Evolutionary conservation across 2,113 vertebrate genomes (phyloP).

Genomic region (Amblyopsis rosae): DNA sequence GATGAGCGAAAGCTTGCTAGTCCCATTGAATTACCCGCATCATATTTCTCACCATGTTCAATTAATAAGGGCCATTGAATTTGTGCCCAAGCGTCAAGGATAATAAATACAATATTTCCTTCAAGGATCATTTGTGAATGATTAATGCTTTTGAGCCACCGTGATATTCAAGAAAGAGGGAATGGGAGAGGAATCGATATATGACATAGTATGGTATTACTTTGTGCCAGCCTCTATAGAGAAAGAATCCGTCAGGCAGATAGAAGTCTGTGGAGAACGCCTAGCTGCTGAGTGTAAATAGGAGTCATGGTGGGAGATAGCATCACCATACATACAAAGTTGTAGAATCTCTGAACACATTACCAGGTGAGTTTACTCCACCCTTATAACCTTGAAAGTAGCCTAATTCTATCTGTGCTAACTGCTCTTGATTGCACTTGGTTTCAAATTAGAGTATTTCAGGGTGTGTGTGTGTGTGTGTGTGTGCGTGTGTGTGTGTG

Average conservation of each 20-base stretch:
- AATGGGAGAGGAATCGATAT: conserved; percentile 68
- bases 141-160: conserved; percentile 69
- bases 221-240: conserved; percentile 65
- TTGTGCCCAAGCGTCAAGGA: conserved; percentile 74
- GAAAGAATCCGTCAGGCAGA: conserved; percentile 74
- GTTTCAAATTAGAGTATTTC: conserved; percentile 38
- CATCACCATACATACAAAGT: conserved; percentile 12
- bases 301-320: conserved; percentile 26
- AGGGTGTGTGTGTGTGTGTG: conserved; percentile 12
- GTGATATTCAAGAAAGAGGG: conserved; percentile 66
- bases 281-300: conserved; percentile 35
- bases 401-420: conserved; percentile 45
- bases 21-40: conserved; percentile 65
- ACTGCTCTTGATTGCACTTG: conserved; percentile 59
- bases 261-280: conserved; percentile 51
- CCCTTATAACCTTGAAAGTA: conserved; percentile 40
- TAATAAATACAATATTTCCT: conserved; percentile 77
- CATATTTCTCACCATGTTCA: conserved; percentile 74
- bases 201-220: conserved; percentile 71
- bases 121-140: conserved; percentile 69
- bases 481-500: conserved; percentile 8
- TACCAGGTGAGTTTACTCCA: conserved; percentile 16
- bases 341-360: conserved; percentile 25
- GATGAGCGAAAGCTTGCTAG: conserved; percentile 48
- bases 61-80: conserved; percentile 79